These are phyloP conservation scores for Drosophila biarmipes DNA, from an alignment of 1,140 invertebrate genomes.

Conservation along the genomic window DNA sequence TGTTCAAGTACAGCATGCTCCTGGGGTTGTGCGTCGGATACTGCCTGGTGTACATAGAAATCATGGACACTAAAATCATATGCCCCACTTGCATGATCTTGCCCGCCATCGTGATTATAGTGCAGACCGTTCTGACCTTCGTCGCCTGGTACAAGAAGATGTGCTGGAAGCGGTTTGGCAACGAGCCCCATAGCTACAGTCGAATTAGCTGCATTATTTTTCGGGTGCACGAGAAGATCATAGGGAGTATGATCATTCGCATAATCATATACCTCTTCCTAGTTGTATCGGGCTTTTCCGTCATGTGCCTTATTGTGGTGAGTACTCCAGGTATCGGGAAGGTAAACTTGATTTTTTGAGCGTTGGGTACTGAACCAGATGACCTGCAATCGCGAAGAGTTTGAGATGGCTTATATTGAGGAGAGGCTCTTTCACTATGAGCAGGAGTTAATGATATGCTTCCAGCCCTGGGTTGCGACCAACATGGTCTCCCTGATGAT, in stretches of 20 bases:
- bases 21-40: constrained; percentile 20
- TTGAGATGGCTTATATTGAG: constrained; percentile 29
- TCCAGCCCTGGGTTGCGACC: constrained; percentile 90
- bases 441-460: constrained; percentile 65
- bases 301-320: constrained; percentile 88
- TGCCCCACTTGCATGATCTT: neutral
- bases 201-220: constrained; percentile 87
- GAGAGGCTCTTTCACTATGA: constrained; percentile 54
- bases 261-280: constrained; percentile 40
- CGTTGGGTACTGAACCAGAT: constrained; percentile 4
- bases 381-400: constrained; percentile 23
- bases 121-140: constrained; percentile 65
- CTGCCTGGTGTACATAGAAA: constrained; percentile 9
- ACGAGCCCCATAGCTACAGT: constrained; percentile 84
- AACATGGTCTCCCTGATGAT: constrained; percentile 91
- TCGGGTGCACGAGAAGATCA: constrained; percentile 30
- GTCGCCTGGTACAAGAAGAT: constrained; percentile 83
- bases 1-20: constrained; percentile 73
- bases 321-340: constrained; percentile 22
- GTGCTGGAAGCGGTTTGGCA: constrained; percentile 84
- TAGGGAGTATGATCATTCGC: constrained; percentile 29
- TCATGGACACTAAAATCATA: neutral
- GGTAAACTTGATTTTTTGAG: neutral
- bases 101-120: neutral
- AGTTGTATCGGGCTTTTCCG: constrained; percentile 86